Conservation (phyloP, 30 jellyfish, hydroid and myxozoan species). For the Turritopsis dohrnii region DNA sequence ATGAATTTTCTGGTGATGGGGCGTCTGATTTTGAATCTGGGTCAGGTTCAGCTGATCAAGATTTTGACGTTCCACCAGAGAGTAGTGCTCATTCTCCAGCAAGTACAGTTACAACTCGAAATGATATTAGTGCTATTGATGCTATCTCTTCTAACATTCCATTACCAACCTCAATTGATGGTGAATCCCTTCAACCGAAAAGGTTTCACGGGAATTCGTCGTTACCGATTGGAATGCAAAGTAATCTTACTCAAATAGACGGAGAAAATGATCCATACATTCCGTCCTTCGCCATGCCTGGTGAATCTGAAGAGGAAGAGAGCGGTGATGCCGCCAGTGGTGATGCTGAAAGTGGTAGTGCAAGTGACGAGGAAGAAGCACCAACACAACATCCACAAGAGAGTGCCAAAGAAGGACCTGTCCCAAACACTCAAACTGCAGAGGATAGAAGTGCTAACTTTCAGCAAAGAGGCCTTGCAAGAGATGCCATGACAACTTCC, state of each 20-base stretch:
- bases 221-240: conserved; percentile 16
- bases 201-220: conserved; percentile 42
- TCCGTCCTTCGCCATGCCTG: conserved; percentile 24
- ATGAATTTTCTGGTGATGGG: conserved; percentile 6
- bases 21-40: conserved; percentile 55
- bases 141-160: background rate
- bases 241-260: conserved; percentile 5
- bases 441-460: background rate
- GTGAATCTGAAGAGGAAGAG: conserved; percentile 30
- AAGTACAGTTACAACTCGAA: background rate
- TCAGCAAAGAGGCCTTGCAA: background rate
- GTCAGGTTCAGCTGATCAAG: conserved; percentile 60
- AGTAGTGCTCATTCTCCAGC: conserved; percentile 35
- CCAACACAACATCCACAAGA: background rate
- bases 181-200: conserved; percentile 14
- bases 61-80: conserved; percentile 27
- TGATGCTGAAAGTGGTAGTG: conserved; percentile 36
- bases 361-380: conserved; percentile 21
- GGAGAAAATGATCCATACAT: conserved; percentile 23
- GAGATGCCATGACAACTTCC: background rate
- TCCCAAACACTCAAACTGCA: background rate
- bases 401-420: conserved; percentile 23
- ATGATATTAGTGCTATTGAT: conserved; percentile 19
- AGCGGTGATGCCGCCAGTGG: conserved; percentile 31
- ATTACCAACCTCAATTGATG: background rate